Conservation (phyloP, 2,797 vertebrate genomes). For the Gadopsis bispinosus region DNA sequence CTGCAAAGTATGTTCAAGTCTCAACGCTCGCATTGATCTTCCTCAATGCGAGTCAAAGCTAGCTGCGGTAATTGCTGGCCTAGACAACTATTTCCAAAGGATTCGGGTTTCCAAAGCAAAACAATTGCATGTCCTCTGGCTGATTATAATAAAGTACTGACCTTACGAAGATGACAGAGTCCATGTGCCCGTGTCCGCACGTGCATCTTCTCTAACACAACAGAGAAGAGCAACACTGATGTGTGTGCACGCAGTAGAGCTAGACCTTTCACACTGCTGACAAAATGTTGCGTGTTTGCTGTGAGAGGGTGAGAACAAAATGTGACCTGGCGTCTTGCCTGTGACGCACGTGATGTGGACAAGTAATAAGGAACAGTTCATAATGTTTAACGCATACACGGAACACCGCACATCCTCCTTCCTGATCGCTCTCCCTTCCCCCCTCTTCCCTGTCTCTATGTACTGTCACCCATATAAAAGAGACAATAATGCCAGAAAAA, state of each 20-base stretch:
- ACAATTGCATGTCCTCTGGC: not conserved
- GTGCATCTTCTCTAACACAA: not conserved
- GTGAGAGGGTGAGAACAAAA: no score
- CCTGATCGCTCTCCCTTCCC: not conserved
- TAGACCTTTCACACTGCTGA: not conserved
- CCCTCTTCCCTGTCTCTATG: not conserved
- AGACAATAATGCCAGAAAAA: not conserved
- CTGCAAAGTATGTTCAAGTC: no score
- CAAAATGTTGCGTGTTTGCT: no score
- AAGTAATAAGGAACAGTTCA: not conserved
- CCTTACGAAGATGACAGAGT: not conserved
- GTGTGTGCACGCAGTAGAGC: not conserved
- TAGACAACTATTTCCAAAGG: not conserved
- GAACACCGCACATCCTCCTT: not conserved
- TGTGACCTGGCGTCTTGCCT: not conserved
- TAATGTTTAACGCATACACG: not conserved
- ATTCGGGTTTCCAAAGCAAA: conserved; percentile 4
- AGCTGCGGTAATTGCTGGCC: no score
- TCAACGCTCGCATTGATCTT: no score
- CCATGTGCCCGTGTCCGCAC: not conserved
- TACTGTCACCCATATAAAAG: not conserved
- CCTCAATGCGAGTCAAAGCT: not conserved
- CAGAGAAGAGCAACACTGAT: no score
- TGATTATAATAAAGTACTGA: not conserved
- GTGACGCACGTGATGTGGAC: not conserved